Evolutionary conservation across 2,888 invertebrate genomes (phyloP).

Genomic region (Gymnoscelis rufifasciata): DNA sequence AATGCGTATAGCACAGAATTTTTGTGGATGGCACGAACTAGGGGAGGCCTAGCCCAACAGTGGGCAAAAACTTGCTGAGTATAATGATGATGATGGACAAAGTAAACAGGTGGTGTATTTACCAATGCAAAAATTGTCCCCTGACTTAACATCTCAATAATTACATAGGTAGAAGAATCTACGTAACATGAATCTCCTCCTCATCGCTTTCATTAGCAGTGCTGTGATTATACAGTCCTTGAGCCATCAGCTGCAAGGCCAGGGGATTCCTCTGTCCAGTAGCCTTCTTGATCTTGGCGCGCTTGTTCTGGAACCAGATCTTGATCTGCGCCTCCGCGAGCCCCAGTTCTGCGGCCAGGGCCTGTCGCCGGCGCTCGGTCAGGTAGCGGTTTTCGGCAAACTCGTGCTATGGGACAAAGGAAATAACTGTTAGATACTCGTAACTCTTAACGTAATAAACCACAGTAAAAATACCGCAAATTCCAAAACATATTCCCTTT

Average conservation of each 20-base stretch:
- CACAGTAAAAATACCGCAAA: too few species aligned
- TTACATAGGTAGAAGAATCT: too few species aligned
- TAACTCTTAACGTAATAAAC: too few species aligned
- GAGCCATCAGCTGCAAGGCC: slow-evolving; percentile 94
- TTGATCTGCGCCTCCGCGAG: slow-evolving; percentile 98
- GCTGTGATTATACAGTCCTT: slow-evolving; percentile 91
- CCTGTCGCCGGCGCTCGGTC: slow-evolving; percentile 93
- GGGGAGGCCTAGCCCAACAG: too few species aligned
- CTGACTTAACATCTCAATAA: too few species aligned
- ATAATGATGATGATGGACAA: too few species aligned
- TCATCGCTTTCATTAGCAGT: slow-evolving; percentile 89
- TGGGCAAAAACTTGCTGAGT: too few species aligned
- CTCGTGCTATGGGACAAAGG: slow-evolving; percentile 81
- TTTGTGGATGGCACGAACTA: too few species aligned
- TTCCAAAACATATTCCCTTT: too few species aligned
- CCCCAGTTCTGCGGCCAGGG: slow-evolving; percentile 91
- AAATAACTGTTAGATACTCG: not conserved
- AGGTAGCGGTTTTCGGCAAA: slow-evolving; percentile 95
- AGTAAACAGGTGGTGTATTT: too few species aligned
- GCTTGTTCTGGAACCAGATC: slow-evolving; percentile 98
- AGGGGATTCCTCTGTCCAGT: slow-evolving; percentile 90
- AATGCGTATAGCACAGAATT: too few species aligned
- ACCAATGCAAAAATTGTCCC: too few species aligned
- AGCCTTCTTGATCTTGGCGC: slow-evolving; percentile 97
- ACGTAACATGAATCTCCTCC: slow-evolving; percentile 78